Percentiles rank a stretch among this genome's conserved stretches.
Conservation (phyloP, 2,113 vertebrate species). For the Chaenocephalus aceratus region DNA sequence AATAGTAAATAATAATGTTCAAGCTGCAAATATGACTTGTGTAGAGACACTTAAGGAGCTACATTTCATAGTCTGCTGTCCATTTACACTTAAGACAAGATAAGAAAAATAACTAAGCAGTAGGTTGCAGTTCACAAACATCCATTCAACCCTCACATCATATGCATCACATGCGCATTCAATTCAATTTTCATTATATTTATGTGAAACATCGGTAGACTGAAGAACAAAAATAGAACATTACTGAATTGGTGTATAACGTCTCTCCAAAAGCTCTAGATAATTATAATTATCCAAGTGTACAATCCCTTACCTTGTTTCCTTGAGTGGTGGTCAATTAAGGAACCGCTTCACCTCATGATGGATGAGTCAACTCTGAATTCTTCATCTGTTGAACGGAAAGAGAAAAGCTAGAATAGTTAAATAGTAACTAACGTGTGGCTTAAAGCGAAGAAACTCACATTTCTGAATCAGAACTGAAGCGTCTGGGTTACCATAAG, state of each 20-base stretch:
- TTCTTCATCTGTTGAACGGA: constrained; percentile 34
- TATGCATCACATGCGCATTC: background rate
- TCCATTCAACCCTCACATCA: background rate
- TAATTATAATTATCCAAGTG: background rate
- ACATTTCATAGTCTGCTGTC: background rate
- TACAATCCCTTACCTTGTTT: constrained; percentile 34
- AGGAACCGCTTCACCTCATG: constrained; percentile 20
- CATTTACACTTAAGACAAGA: background rate
- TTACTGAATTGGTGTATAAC: constrained; percentile 11
- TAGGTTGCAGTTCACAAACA: background rate
- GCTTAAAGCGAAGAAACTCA: constrained; percentile 19
- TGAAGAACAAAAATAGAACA: constrained; percentile 23
- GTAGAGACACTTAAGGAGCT: background rate
- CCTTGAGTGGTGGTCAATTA: constrained; percentile 11
- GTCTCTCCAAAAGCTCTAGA: background rate
- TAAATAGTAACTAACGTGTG: background rate
- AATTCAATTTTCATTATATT: constrained; percentile 13
- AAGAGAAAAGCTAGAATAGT: constrained; percentile 9
- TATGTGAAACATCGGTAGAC: background rate
- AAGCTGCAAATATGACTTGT: background rate
- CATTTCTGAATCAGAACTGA: constrained; percentile 67
- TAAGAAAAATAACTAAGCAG: background rate
- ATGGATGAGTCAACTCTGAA: background rate
- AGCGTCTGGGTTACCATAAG: constrained; percentile 68
- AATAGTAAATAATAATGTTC: background rate